Conservation (phyloP, 2,888 invertebrate species). For the Linnaemya tessellans region DNA sequence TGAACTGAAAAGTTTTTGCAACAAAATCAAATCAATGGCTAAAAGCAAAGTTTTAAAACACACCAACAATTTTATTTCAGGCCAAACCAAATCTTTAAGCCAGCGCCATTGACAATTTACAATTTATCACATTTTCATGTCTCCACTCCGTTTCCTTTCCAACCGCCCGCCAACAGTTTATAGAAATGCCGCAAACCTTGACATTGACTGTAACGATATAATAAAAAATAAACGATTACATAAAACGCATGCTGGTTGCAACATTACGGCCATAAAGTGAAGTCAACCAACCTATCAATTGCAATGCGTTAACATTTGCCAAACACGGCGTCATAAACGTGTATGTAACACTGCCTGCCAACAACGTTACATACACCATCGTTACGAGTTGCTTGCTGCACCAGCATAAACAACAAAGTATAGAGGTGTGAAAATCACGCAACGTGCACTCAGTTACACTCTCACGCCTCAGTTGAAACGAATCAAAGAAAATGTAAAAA, state of each 20-base stretch:
- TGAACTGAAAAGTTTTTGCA: slow-evolving; percentile 26
- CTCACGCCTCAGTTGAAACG: slow-evolving; percentile 16
- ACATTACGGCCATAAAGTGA: slow-evolving; percentile 46
- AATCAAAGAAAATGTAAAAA: neutral
- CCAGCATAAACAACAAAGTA: slow-evolving; percentile 16
- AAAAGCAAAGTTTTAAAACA: neutral
- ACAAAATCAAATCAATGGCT: slow-evolving; percentile 20
- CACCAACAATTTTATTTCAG: neutral
- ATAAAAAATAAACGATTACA: neutral
- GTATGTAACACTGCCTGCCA: slow-evolving; percentile 28
- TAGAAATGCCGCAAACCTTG: slow-evolving; percentile 51
- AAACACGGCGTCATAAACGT: slow-evolving; percentile 48
- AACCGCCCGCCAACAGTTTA: neutral
- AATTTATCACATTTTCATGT: neutral
- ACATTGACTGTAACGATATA: slow-evolving; percentile 28
- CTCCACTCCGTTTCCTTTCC: neutral
- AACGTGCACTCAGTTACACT: slow-evolving; percentile 45
- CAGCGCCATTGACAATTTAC: neutral
- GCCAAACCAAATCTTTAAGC: neutral
- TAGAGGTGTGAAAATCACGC: slow-evolving; percentile 60
- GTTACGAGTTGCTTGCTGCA: neutral
- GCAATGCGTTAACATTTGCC: slow-evolving; percentile 26
- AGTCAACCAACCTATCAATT: slow-evolving; percentile 48
- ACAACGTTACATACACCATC: neutral
- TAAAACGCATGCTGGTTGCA: slow-evolving; percentile 46